A percentile compares a stretch with the other conserved stretches of the same genome.
Evolutionary conservation across 2,113 vertebrate genomes (phyloP).

Genomic region (Vulpes vulpes): DNA sequence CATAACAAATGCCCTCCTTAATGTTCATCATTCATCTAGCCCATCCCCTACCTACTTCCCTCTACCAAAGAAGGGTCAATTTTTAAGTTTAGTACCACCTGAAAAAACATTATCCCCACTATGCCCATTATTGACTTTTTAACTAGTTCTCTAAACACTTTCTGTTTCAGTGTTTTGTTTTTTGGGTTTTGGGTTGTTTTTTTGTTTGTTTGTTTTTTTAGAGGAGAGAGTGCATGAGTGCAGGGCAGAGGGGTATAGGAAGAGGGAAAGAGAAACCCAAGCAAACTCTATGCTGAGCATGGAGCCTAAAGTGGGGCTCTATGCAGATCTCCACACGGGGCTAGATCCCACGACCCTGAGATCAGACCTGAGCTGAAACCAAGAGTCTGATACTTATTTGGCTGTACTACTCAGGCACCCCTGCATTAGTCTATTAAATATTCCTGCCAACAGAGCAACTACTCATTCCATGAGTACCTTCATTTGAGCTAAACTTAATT

Average conservation of each 20-base stretch:
- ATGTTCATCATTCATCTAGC: too few relatives aligned
- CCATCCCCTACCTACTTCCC: too few relatives aligned
- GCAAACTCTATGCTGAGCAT: background rate
- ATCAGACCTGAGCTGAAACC: background rate
- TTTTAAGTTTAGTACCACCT: constrained; percentile 21
- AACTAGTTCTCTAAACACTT: background rate
- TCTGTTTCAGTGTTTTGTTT: background rate
- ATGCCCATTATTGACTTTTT: background rate
- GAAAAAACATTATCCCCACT: background rate
- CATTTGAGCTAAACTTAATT: background rate
- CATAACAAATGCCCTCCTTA: too few relatives aligned
- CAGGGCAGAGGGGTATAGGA: too few relatives aligned
- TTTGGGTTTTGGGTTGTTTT: too few relatives aligned
- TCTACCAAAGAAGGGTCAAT: background rate
- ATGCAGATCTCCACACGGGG: background rate
- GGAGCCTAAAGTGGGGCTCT: background rate
- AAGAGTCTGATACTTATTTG: background rate
- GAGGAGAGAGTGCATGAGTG: too few relatives aligned
- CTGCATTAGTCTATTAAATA: background rate
- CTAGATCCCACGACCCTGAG: background rate
- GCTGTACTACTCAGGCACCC: background rate
- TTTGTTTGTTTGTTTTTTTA: too few relatives aligned
- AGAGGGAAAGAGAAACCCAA: background rate
- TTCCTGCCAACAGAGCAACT: background rate
- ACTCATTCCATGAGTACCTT: background rate